phyloP scores from a whole-genome alignment of 1,140 invertebrate species.

The Reticulitermes speratus region DNA sequence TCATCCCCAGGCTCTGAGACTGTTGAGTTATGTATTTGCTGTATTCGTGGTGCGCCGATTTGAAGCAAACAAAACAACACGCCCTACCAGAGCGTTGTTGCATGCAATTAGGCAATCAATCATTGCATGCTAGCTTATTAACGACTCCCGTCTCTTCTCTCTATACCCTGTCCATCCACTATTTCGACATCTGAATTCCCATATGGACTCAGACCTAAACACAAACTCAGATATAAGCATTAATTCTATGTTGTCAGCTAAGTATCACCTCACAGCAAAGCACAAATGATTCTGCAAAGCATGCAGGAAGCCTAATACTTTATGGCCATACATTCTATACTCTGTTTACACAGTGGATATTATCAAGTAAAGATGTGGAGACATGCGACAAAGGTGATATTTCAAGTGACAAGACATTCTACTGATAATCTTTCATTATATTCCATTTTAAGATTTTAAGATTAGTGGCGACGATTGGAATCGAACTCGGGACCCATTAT shows the following conservation, averaged over 20 bases:
- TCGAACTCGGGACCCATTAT: too few relatives aligned
- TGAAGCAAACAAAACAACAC: background rate
- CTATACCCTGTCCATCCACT: background rate
- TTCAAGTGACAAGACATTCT: too few relatives aligned
- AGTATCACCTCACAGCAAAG: background rate
- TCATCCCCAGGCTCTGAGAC: background rate
- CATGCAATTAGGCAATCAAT: background rate
- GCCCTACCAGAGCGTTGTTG: background rate
- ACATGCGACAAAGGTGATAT: too few relatives aligned
- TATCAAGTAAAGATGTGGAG: too few relatives aligned
- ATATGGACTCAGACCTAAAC: background rate
- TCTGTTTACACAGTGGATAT: too few relatives aligned
- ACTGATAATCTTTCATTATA: too few relatives aligned
- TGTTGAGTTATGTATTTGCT: background rate
- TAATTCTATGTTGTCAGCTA: background rate
- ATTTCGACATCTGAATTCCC: background rate
- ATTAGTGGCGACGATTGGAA: too few relatives aligned
- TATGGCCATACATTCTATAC: too few relatives aligned
- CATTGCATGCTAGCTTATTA: background rate
- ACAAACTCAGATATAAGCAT: background rate
- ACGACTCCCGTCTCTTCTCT: background rate
- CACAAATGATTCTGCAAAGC: background rate
- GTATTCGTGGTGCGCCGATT: background rate
- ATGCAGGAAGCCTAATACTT: too few relatives aligned
- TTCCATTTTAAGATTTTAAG: too few relatives aligned